Evolutionary conservation across 1,140 invertebrate species (phyloP), one percentile per base, ranked within the genome.

Genomic region (Drosophila insularis): DNA sequence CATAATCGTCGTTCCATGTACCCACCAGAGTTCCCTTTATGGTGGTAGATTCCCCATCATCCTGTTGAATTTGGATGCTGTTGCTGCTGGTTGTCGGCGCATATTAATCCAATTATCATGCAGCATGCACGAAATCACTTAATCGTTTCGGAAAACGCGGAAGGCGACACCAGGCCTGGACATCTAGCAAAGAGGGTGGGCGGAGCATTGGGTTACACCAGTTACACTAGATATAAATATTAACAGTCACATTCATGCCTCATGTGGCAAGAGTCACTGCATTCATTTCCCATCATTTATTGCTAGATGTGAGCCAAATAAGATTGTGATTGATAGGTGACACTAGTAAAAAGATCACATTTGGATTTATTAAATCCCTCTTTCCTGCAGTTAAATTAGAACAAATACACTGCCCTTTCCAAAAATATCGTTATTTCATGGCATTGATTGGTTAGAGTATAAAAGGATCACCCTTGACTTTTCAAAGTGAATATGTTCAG

Each of bases 21-120:
- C 27, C 13, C 23, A 56, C 23, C 27, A 14, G 4, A 5, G 13
- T 32, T 32, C 10, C 32, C 46, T n/a, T 27, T 6, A 39, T 74
- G 60, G 61, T 82, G 80, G 80, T 78, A 59, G 77, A 23, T 43
- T 59, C 72, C 65, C 63, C 78, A 59, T 59, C 77, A 72, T 74
- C 62, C 68, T 68, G 68, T 53, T 66, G 31, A 69, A 43, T 68
- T 71, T 64, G 40, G 40, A 43, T 14, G 40, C 14, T 21, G 17
- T 11, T 46, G 43, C 39, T 74, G 63, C 64, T 70, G 69, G 79
- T 72, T 90, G 89, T 86, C 81, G 89, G 74, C 89, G 85, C 80
- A 86, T 91, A 80, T 86, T 91, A 91, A 91, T 91, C 89, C 89
- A 91, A 91, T 90, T 91, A 91, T 86, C 79, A 87, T 73, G 86